phyloP scores from a whole-genome alignment of 2,888 invertebrate genomes.

The Nasonovia ribisnigri region DNA sequence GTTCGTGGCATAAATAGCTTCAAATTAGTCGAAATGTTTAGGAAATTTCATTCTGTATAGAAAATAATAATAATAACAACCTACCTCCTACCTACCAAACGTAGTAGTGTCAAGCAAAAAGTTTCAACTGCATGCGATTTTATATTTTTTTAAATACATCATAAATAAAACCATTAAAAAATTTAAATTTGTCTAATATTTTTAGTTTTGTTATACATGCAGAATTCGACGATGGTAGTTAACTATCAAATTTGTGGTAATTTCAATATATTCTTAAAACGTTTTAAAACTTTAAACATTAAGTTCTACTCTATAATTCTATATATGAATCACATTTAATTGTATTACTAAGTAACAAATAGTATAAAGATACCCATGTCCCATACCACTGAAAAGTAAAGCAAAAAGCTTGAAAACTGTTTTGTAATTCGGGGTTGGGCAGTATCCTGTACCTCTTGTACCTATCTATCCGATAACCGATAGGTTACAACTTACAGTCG shows the following conservation, averaged over 20 bases:
- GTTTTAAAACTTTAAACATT: no score
- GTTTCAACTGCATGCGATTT: background rate
- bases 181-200: no score
- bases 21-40: background rate
- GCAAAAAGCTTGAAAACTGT: background rate
- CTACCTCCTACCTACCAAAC: no score
- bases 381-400: background rate
- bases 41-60: background rate
- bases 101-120: background rate
- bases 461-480: no score
- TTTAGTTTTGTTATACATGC: no score
- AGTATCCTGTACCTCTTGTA: background rate
- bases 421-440: background rate
- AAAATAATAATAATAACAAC: background rate
- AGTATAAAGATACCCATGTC: no score
- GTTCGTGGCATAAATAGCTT: background rate
- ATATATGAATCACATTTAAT: background rate
- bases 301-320: background rate
- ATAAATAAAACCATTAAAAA: no score
- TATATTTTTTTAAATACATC: background rate
- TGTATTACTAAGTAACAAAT: background rate
- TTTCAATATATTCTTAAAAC: background rate
- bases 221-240: no score
- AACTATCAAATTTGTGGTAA: no score
- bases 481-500: no score